Evolutionary conservation across 2,888 invertebrate species (phyloP).

Genomic region (Capitulum mitella): DNA sequence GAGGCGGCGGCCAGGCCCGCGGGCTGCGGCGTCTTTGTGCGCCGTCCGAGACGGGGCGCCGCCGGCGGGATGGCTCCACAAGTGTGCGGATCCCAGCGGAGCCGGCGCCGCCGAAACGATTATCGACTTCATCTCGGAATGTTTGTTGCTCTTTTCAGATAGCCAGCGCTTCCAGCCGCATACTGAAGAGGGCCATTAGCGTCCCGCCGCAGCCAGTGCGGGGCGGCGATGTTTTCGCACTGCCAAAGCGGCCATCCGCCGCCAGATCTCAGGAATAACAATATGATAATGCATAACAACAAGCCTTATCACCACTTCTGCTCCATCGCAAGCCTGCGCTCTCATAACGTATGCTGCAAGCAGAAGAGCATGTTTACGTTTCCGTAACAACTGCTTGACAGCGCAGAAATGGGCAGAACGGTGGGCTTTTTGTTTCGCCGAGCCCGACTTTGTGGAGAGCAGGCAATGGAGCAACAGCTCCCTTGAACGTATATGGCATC

Average conservation of each 20-base stretch:
- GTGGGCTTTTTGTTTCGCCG: neutral
- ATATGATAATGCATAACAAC: slow-evolving; percentile 13
- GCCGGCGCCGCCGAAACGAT: neutral
- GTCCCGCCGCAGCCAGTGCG: neutral
- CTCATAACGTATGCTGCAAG: neutral
- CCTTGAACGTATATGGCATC: too few species aligned
- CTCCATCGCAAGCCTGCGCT: neutral
- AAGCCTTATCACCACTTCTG: neutral
- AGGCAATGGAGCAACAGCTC: too few species aligned
- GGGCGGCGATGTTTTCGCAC: neutral
- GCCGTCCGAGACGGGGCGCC: neutral
- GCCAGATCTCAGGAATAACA: neutral
- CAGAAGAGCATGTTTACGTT: neutral
- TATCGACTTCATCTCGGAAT: slow-evolving; percentile 7
- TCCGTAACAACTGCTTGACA: slow-evolving; percentile 11
- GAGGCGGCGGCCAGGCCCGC: neutral
- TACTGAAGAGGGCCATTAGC: slow-evolving; percentile 16
- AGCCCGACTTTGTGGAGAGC: too few species aligned
- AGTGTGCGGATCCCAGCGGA: slow-evolving; percentile 1
- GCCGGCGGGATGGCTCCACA: neutral
- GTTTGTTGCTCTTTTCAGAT: slow-evolving; percentile 15
- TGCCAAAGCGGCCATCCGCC: neutral
- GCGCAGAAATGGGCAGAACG: neutral
- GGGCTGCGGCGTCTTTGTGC: neutral
- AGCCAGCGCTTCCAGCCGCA: neutral